Evolutionary conservation across 2,113 vertebrate species (phyloP).

Genomic region (Alouatta palliata): DNA sequence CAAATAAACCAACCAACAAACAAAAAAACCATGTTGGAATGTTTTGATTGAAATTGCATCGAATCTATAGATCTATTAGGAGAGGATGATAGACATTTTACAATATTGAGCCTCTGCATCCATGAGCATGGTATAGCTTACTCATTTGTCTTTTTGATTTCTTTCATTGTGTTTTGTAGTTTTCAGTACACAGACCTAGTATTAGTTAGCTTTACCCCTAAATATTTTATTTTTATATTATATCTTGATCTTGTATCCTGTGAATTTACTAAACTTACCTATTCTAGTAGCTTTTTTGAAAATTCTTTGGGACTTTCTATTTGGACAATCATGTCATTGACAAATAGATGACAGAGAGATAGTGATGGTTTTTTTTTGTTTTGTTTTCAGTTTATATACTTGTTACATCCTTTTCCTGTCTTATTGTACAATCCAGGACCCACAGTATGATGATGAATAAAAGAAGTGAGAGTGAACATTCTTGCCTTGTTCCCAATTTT

Average conservation of each 20-base stretch:
- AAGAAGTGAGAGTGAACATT: neutral
- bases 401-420: neutral
- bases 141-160: neutral
- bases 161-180: neutral
- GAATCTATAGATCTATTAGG: neutral
- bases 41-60: neutral
- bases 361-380: neutral
- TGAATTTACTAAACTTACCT: neutral
- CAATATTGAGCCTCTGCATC: neutral
- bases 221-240: neutral
- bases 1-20: neutral
- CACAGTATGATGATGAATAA: neutral
- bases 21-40: neutral
- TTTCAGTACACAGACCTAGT: neutral
- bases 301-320: neutral
- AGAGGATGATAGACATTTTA: neutral
- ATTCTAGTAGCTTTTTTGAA: neutral
- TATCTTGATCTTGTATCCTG: neutral
- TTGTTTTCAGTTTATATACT: neutral
- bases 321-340: neutral
- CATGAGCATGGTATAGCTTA: neutral
- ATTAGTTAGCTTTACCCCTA: neutral
- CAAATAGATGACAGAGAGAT: neutral
- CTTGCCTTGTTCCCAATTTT: neutral
- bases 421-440: neutral